These are phyloP conservation scores for Cercopithecus mona DNA, from an alignment of 2,113 vertebrate genomes.

Conservation along the genomic window DNA sequence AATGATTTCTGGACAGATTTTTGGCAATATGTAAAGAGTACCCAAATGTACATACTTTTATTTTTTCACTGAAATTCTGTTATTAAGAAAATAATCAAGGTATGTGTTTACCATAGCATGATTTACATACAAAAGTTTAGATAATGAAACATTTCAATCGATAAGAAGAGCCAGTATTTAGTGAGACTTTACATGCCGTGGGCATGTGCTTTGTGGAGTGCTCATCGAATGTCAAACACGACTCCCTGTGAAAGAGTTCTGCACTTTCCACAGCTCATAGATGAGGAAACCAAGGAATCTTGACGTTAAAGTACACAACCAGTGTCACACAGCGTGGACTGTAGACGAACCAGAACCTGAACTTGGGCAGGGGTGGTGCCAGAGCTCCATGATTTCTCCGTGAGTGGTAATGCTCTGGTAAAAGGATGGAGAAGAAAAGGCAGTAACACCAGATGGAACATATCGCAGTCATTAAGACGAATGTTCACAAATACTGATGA, in stretches of 20 bases:
- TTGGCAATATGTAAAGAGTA: not conserved
- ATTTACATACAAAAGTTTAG: not conserved
- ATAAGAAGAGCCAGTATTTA: not conserved
- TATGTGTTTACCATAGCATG: not conserved
- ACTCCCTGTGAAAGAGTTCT: not conserved
- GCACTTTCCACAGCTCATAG: not conserved
- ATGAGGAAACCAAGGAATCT: not conserved
- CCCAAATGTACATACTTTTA: not conserved
- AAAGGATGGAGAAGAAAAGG: not conserved
- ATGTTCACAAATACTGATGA: not conserved
- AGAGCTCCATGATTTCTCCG: rapidly evolving
- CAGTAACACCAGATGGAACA: not conserved
- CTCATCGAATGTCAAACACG: not conserved
- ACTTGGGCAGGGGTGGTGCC: not conserved
- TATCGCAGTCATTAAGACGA: not conserved
- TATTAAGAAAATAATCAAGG: not conserved
- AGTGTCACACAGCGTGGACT: not conserved
- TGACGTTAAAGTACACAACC: not conserved
- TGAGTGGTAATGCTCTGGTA: not conserved
- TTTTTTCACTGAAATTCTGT: not conserved
- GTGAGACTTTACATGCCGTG: not conserved
- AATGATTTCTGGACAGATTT: not conserved
- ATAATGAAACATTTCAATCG: not conserved
- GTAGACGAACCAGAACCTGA: not conserved
- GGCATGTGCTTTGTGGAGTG: not conserved